Evolutionary conservation across 1,140 invertebrate genomes (phyloP).

Genomic region (Vanessa tameamea): DNA sequence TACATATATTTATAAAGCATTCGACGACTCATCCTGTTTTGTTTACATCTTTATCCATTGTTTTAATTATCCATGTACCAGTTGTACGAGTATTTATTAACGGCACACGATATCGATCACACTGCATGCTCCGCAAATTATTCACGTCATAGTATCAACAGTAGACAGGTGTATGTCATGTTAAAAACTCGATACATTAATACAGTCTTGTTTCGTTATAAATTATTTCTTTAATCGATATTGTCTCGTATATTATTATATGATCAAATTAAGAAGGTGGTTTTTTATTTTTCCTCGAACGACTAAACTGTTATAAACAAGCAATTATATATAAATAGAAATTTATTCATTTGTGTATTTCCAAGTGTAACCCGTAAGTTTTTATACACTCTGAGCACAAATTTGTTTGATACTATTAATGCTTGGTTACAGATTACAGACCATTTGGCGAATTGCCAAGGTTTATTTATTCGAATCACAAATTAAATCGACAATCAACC

Average conservation of each 20-base stretch:
- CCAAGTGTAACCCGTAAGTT: not conserved
- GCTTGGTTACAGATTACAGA: conserved; percentile 11
- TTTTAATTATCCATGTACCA: conserved; percentile 14
- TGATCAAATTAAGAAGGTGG: not conserved
- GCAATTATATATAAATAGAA: too few species aligned
- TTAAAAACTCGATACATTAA: not conserved
- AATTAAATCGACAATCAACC: not conserved
- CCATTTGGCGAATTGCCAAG: conserved; percentile 26
- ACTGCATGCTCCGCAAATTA: conserved; percentile 31
- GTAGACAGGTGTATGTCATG: not conserved
- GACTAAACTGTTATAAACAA: not conserved
- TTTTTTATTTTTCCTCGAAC: not conserved
- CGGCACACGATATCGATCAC: conserved; percentile 29
- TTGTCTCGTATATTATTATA: not conserved
- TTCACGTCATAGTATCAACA: conserved; percentile 18
- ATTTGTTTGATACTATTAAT: not conserved
- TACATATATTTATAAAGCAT: not conserved
- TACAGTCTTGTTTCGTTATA: not conserved
- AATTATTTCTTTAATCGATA: not conserved
- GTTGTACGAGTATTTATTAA: conserved; percentile 22
- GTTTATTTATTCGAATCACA: conserved; percentile 19
- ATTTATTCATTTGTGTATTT: too few species aligned
- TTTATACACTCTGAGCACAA: not conserved
- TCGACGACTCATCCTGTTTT: conserved; percentile 3
- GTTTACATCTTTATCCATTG: conserved; percentile 20